These are phyloP conservation scores for Pangasianodon gigas DNA, from an alignment of 2,113 vertebrate species.

Conservation along the genomic window DNA sequence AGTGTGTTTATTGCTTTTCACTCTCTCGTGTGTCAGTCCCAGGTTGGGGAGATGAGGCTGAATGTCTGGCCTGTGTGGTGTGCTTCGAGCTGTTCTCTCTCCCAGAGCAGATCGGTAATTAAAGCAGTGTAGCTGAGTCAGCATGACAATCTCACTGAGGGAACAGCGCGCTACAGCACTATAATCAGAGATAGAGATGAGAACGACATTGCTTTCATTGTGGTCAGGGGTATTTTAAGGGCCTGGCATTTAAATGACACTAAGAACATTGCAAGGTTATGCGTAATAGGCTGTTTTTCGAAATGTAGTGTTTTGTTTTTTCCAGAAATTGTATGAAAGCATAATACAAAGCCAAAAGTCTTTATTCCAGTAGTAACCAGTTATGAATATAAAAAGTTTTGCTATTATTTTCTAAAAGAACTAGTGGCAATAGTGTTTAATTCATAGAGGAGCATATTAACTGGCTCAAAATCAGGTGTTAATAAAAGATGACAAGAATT, in stretches of 20 bases:
- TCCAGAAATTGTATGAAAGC: not conserved
- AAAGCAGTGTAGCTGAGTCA: constrained; percentile 57
- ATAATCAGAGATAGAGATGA: constrained; percentile 26
- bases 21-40: constrained; percentile 57
- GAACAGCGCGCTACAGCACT: not conserved
- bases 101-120: constrained; percentile 57
- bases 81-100: constrained; percentile 28
- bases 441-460: not conserved
- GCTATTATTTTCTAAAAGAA: not conserved
- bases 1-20: constrained; percentile 73
- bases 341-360: not conserved
- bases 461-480: not conserved
- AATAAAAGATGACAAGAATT: not conserved
- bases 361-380: not conserved
- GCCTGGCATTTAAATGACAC: constrained; percentile 21
- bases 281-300: not conserved
- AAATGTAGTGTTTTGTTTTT: not conserved
- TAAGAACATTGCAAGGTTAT: not conserved
- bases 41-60: constrained; percentile 64
- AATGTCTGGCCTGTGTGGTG: constrained; percentile 58
- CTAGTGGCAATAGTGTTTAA: not conserved
- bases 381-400: not conserved
- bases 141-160: constrained; percentile 35
- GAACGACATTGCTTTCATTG: constrained; percentile 15
- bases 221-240: constrained; percentile 17